Base-by-base conservation (phyloP, 2,888 invertebrate species). In the Listrodromus nycthemerus region DNA sequence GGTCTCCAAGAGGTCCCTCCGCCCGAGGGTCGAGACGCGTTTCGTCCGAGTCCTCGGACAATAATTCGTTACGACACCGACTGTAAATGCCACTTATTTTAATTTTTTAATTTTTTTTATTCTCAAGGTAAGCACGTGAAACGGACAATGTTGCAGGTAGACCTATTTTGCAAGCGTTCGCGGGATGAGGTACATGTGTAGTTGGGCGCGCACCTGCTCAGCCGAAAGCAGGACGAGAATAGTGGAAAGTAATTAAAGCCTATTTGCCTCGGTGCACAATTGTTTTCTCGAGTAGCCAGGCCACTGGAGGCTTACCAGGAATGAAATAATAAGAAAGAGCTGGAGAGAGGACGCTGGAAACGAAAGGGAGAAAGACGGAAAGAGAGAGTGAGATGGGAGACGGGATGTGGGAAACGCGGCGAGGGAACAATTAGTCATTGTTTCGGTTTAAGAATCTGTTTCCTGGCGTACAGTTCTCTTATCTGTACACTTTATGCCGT, bases 401-500 rank as follows among this genome's bases (percentile, higher is more conserved):
- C 66, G 74, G 67, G 80, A 74, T 81, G 52, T 84, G 75, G 82
- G 80, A 83, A 86, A 85, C 75, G 74, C 80, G 80, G 74, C 45
- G 74, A 71, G 80, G 66, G 61, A 80, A 83, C 84, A 86, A 85
- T 85, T 80, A 83, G 82, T 83, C 81, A 83, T 83, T 86, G 84
- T 85, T 85, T 71, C 73, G 76, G 80, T 80, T 76, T 76, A 33
- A 74, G 73, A 79, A 83, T 84, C 75, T 71, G 63, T 71, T 78
- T 73, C 41, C 73, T 58, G 73, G 45, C 45, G 27, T 65, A 75
- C 55, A 48, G 71, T 71, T 74, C 33, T 33, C 74, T 73, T 73
- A 73, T 73, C 71, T 71, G 71, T 58, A 71, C n/a, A 55, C 41
- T 73, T 33, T 48, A 50, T 50, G 48, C 74, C 63, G 27, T 30